Evolutionary conservation across 2,888 invertebrate genomes (phyloP), one percentile per base, ranked within the genome.

Genomic region (Atethmia centrago): DNA sequence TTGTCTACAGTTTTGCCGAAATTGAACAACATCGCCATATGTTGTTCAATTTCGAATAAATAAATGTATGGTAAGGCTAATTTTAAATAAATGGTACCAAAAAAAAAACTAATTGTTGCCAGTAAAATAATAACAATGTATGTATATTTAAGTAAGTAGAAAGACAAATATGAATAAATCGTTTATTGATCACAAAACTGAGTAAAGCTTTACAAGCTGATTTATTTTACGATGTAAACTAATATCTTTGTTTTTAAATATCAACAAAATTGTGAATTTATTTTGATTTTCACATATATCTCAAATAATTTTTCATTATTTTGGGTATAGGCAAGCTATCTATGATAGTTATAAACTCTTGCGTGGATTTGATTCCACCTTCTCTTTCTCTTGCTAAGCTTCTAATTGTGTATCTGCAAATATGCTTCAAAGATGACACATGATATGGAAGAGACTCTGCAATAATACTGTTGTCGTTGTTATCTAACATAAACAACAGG

Each of bases 21-120:
- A 98, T 99, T 83, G 99, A 99, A 95, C 96, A 97, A 51, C 97
- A 98, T 93, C n/a, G n/a, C n/a, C n/a, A n/a, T n/a, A n/a, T n/a
- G n/a, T n/a, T n/a, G n/a, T n/a, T n/a, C n/a, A n/a, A n/a, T n/a
- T n/a, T n/a, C n/a, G n/a, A n/a, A n/a, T n/a, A n/a, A n/a, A n/a
- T n/a, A n/a, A n/a, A n/a, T n/a, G n/a, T n/a, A n/a, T n/a, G n/a
- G n/a, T n/a, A n/a, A n/a, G n/a, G n/a, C n/a, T n/a, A n/a, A n/a
- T n/a, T n/a, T n/a, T n/a, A n/a, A n/a, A n/a, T n/a, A n/a, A n/a
- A n/a, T n/a, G n/a, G n/a, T n/a, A n/a, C n/a, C n/a, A n/a, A 47
- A 67, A n/a, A 36, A 14, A 19, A 40, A 10, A 16, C 10, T 2
- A 49, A 62, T 45, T 25, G 12, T n/a, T n/a, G n/a, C n/a, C 65